A percentile compares a stretch with the other conserved stretches of the same genome.
Conservation (phyloP, 2,888 invertebrate species). For the Nebria salina region DNA sequence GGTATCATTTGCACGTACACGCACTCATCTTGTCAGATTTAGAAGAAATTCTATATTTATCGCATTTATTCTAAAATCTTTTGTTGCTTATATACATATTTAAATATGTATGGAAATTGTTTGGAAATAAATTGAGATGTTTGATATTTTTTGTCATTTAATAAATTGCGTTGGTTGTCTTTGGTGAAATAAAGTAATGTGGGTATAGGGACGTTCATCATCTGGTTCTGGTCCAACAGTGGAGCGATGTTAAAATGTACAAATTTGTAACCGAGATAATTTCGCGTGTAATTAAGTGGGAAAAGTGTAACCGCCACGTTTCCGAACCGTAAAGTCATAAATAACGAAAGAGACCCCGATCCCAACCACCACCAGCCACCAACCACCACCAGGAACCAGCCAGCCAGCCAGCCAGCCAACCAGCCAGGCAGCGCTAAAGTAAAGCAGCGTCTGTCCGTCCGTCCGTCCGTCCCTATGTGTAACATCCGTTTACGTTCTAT, state of each 20-base stretch:
- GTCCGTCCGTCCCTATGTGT: background rate
- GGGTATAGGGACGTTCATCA: background rate
- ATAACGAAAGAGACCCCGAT: conserved; percentile 48
- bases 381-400: background rate
- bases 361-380: background rate
- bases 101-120: too few species aligned
- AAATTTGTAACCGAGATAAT: conserved; percentile 60
- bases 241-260: conserved; percentile 51
- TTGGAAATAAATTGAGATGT: too few species aligned
- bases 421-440: background rate
- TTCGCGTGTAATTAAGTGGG: conserved; percentile 62
- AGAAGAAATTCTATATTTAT: too few species aligned
- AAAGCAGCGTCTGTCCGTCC: background rate
- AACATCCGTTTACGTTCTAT: background rate
- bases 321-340: conserved; percentile 59
- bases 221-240: background rate
- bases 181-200: background rate
- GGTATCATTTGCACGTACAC: too few species aligned
- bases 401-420: background rate
- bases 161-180: background rate
- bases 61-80: too few species aligned
- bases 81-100: too few species aligned
- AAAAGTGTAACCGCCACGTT: conserved; percentile 58
- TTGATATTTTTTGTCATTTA: background rate
- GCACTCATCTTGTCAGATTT: too few species aligned